Evolutionary conservation across 2,113 vertebrate species (phyloP).

Genomic region (Elaphurus davidianus): DNA sequence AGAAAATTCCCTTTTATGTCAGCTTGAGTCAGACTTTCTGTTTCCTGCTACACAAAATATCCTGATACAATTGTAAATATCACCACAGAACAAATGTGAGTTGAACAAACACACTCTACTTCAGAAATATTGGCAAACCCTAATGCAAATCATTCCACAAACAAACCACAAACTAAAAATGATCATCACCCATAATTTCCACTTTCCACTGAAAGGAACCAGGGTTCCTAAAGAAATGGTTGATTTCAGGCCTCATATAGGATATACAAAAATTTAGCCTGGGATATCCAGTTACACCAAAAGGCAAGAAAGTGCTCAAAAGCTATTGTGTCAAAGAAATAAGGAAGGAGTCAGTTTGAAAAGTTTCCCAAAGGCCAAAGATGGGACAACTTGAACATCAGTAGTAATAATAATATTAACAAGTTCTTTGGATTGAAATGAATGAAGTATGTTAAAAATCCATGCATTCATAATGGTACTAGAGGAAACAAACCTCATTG

Average conservation of each 20-base stretch:
- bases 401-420: neutral
- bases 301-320: conserved; percentile 21
- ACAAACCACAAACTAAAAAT: neutral
- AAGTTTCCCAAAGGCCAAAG: neutral
- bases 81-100: neutral
- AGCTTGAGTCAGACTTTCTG: neutral
- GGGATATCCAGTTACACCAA: neutral
- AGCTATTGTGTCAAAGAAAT: neutral
- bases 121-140: neutral
- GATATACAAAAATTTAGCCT: neutral
- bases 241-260: neutral
- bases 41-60: neutral
- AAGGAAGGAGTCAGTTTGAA: neutral
- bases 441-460: conserved; percentile 7
- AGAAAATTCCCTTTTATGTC: neutral
- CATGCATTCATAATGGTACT: neutral
- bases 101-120: neutral
- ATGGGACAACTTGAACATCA: neutral
- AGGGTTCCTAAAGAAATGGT: neutral
- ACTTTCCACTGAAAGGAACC: neutral
- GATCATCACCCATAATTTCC: neutral
- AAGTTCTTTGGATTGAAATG: neutral
- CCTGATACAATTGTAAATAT: neutral
- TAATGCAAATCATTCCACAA: neutral
- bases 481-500: neutral